A percentile compares a stretch with the other conserved stretches of the same genome.
Evolutionary conservation across 2,888 invertebrate species (phyloP).

Genomic region (Cephus rjabovi): DNA sequence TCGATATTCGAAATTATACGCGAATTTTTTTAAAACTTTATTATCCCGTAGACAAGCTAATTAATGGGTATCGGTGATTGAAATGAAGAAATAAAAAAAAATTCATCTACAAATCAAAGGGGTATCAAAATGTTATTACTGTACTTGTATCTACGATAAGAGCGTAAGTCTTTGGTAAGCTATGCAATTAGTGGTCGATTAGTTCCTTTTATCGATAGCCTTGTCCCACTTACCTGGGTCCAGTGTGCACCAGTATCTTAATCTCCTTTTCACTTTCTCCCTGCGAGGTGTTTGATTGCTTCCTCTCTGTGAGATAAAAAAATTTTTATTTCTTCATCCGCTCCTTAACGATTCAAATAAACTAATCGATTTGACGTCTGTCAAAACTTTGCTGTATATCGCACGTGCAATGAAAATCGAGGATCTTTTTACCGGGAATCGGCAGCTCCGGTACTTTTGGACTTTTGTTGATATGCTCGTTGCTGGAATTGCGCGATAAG

Average conservation of each 20-base stretch:
- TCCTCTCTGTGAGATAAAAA: constrained; percentile 50
- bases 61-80: not conserved
- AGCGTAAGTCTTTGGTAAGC: not conserved
- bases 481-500: constrained; percentile 67
- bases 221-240: constrained; percentile 57
- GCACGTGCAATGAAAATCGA: too few relatives aligned
- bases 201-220: constrained; percentile 24
- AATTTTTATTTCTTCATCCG: not conserved
- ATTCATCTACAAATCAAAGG: too few relatives aligned
- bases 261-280: constrained; percentile 60
- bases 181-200: constrained; percentile 40
- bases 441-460: constrained; percentile 45
- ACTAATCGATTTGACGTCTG: not conserved
- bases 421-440: constrained; percentile 29
- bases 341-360: not conserved
- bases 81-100: not conserved
- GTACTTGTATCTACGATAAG: not conserved
- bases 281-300: constrained; percentile 42
- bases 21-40: not conserved
- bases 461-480: constrained; percentile 54
- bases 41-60: not conserved
- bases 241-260: constrained; percentile 44
- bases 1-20: not conserved
- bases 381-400: not conserved
- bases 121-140: not conserved